Conservation (phyloP, 2,113 vertebrate species). For the Poecilia latipinna region DNA sequence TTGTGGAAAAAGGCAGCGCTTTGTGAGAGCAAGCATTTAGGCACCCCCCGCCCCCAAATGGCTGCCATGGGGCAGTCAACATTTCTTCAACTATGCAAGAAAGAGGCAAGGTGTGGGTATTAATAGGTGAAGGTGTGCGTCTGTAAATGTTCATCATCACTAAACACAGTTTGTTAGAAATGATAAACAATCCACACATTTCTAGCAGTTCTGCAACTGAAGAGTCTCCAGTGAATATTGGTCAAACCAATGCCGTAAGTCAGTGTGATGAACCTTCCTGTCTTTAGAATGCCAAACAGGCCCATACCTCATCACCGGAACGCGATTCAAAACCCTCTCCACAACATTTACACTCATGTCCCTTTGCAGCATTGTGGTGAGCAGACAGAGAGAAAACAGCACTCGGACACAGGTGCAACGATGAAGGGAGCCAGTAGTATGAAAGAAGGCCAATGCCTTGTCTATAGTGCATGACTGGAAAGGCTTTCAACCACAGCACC, state of each 20-base stretch:
- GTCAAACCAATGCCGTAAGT: slow-evolving; percentile 7
- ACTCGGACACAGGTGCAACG: slow-evolving; percentile 75
- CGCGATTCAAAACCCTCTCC: slow-evolving; percentile 73
- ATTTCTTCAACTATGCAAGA: too few relatives aligned
- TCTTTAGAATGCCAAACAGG: slow-evolving; percentile 71
- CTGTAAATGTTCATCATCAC: not conserved
- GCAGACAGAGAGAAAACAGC: slow-evolving; percentile 47
- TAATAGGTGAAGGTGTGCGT: not conserved
- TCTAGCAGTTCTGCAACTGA: not conserved
- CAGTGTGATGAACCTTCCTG: slow-evolving; percentile 60
- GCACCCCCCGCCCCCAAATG: too few relatives aligned
- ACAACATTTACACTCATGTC: slow-evolving; percentile 77
- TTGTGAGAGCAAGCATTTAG: too few relatives aligned
- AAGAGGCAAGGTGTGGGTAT: not conserved
- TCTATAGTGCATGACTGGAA: slow-evolving; percentile 77
- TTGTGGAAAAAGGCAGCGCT: too few relatives aligned
- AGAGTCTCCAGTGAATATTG: not conserved
- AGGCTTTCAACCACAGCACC: slow-evolving; percentile 78
- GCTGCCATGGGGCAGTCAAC: too few relatives aligned
- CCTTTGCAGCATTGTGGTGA: slow-evolving; percentile 68
- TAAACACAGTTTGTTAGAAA: not conserved
- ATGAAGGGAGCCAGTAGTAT: slow-evolving; percentile 67
- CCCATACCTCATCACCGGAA: slow-evolving; percentile 74
- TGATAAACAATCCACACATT: too few relatives aligned
- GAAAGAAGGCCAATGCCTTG: slow-evolving; percentile 73